Evolutionary conservation across 64 coral and sea anemone species (phyloP).

Genomic region (Cladopsammia gracilis): DNA sequence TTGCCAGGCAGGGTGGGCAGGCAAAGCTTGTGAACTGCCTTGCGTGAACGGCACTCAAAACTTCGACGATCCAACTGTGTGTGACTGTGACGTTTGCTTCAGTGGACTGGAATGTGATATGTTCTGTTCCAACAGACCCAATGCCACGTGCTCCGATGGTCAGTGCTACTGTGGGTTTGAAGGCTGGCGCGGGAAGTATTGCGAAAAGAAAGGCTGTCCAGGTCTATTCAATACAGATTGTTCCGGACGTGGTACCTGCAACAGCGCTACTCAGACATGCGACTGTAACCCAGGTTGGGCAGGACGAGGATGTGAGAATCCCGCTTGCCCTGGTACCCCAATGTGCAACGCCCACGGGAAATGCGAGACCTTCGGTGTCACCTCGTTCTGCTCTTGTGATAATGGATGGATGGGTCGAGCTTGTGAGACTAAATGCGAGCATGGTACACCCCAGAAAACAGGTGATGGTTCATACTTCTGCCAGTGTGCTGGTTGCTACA

Average conservation of each 20-base stretch:
- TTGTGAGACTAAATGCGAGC: slow-evolving; percentile 90
- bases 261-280: slow-evolving; percentile 84
- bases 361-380: slow-evolving; percentile 41
- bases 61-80: slow-evolving; percentile 65
- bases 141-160: slow-evolving; percentile 78
- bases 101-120: slow-evolving; percentile 82
- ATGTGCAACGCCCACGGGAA: slow-evolving; percentile 79
- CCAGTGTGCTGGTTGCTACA: slow-evolving; percentile 81
- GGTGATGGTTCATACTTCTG: slow-evolving; percentile 53
- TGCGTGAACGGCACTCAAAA: slow-evolving; percentile 89
- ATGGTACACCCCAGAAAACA: slow-evolving; percentile 73
- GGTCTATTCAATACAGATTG: slow-evolving; percentile 91
- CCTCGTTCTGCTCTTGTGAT: slow-evolving; percentile 81
- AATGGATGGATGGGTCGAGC: slow-evolving; percentile 85
- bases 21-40: slow-evolving; percentile 84
- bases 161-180: slow-evolving; percentile 95
- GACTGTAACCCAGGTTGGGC: slow-evolving; percentile 91
- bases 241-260: slow-evolving; percentile 92
- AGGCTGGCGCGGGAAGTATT: slow-evolving; percentile 89
- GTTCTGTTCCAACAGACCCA: slow-evolving; percentile 79
- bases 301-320: slow-evolving; percentile 87
- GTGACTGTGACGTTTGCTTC: slow-evolving; percentile 89
- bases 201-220: slow-evolving; percentile 94
- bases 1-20: slow-evolving; percentile 87
- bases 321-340: slow-evolving; percentile 86